Percentiles rank a stretch among this genome's conserved stretches.
These are phyloP conservation scores for Belonocnema kinseyi DNA, from an alignment of 1,140 invertebrate species.

Conservation along the genomic window DNA sequence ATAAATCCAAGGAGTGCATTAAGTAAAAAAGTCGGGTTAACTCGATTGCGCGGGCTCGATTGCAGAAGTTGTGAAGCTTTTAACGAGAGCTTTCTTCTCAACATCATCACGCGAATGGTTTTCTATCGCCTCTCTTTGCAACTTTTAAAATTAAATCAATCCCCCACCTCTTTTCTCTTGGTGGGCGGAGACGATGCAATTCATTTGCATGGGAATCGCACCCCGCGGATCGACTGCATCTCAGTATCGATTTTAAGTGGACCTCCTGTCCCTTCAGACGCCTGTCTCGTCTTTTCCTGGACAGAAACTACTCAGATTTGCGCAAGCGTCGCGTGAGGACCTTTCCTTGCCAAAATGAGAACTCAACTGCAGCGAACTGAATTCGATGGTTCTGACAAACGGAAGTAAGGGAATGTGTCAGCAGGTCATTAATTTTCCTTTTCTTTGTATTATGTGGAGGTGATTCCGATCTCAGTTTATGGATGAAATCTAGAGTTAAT, in stretches of 20 bases:
- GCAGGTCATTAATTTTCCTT: constrained; percentile 7
- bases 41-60: background rate
- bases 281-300: constrained; percentile 71
- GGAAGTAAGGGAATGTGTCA: constrained; percentile 1
- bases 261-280: constrained; percentile 71
- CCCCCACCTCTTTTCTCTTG: constrained; percentile 27
- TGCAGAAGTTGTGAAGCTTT: background rate
- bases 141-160: constrained; percentile 69
- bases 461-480: constrained; percentile 3
- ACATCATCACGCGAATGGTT: background rate
- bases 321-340: constrained; percentile 57
- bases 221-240: constrained; percentile 66
- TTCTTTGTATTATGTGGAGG: constrained; percentile 12
- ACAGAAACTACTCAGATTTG: constrained; percentile 67
- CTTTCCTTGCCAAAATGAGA: constrained; percentile 21
- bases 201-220: constrained; percentile 74
- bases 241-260: constrained; percentile 75
- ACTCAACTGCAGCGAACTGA: constrained; percentile 13
- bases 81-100: constrained; percentile 5
- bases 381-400: constrained; percentile 19
- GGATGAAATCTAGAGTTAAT: background rate
- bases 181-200: constrained; percentile 61
- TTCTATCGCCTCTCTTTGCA: constrained; percentile 16
- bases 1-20: background rate
- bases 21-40: background rate